Base-by-base conservation (phyloP, 2,888 invertebrate species). In the Pseudoips prasinana region DNA sequence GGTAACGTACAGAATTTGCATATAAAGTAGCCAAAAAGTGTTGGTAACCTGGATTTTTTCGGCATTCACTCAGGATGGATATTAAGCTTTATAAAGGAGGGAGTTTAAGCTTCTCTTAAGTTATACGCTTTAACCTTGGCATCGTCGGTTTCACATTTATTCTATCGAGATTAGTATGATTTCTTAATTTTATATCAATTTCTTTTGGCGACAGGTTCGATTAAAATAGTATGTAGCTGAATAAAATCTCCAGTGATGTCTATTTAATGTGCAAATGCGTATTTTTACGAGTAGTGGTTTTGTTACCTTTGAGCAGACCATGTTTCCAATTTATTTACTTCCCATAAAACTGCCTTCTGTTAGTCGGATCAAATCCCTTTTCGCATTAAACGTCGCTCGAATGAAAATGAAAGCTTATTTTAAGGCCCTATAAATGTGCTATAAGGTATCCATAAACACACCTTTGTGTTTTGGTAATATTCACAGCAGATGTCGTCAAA, bases 1-100 rank as follows among this genome's bases (percentile, higher is more conserved):
- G 22, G 39, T 38, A 44, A 36, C 28, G 33, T 46, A 33, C 29
- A 37, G 46, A 56, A 59, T 61, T 60, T 64, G 56, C 54, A 63
- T 57, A 47, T 23, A 46, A 56, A 58, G 46, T 49, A 50, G 42
- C 24, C 27, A 23, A 48, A 53, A 30, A 29, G 41, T 40, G 14
- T 14, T 14, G 14, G 36, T 23, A 47, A 31, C 38, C 39, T 56
- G 44, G 42, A 39, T 58, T 55, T 45, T 49, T 50, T 31, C 26
- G 34, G 25, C 33, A 25, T 24, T 31, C 35, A 29, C 37, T 35
- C 38, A 34, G 34, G 8, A 22, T 29, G 22, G 38, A 28, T 23
- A 33, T 29, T 22, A 20, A 27, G 26, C 25, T 33, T 22, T 25
- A 27, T 33, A 46, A 7, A 28, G 33, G 8, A 20, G 14, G 20